phyloP scores from a whole-genome alignment of 2,113 vertebrate species.

The Neogale vison region DNA sequence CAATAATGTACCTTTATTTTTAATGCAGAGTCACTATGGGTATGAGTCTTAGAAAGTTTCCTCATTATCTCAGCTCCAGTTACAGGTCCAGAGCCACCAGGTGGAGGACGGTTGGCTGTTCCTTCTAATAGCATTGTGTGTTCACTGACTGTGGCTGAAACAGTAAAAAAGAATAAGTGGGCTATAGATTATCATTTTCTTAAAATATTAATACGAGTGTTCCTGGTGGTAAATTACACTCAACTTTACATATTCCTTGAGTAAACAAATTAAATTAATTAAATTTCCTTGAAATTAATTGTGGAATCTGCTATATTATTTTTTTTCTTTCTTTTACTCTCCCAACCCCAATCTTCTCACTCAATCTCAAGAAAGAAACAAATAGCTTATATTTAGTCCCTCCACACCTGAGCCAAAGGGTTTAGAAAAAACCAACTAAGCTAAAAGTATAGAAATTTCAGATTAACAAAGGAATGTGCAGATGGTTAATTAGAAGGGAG shows the following conservation, averaged over 20 bases:
- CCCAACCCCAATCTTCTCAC: background rate
- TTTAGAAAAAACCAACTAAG: background rate
- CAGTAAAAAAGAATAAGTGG: background rate
- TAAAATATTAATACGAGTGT: background rate
- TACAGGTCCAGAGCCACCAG: constrained; percentile 92
- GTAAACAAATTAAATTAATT: background rate
- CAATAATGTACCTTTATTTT: constrained; percentile 93
- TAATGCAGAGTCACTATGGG: constrained; percentile 94
- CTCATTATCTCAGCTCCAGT: constrained; percentile 98
- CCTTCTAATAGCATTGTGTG: constrained; percentile 98
- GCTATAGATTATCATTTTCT: background rate
- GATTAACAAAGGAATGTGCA: background rate
- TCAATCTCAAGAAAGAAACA: background rate
- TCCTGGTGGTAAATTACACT: background rate
- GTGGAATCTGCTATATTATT: background rate
- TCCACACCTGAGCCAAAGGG: background rate
- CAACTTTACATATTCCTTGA: background rate
- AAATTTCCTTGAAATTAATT: background rate
- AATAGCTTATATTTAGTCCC: background rate
- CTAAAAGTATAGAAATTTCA: background rate
- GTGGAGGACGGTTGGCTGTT: constrained; percentile 90
- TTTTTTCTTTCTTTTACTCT: background rate
- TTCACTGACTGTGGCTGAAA: constrained; percentile 95
- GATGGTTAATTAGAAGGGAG: background rate
- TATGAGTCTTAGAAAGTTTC: constrained; percentile 97